Conservation (phyloP, 2,797 vertebrate species). For the Sebastiscus tertius region DNA sequence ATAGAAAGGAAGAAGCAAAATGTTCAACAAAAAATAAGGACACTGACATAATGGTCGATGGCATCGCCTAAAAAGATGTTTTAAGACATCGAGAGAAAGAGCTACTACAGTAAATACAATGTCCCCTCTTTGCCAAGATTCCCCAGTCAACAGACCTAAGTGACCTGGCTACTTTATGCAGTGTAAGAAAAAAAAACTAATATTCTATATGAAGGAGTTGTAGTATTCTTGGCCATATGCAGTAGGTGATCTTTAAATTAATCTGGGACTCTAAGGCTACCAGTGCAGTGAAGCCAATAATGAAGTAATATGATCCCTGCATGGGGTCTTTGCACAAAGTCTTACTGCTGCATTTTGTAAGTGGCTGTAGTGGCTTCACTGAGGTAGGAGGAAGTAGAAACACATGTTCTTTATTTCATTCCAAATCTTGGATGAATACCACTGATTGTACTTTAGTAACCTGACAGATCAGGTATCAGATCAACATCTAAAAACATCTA, state of each 20-base stretch:
- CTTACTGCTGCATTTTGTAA: neutral
- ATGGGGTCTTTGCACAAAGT: neutral
- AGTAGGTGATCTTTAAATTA: slow-evolving; percentile 12
- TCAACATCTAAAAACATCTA: neutral
- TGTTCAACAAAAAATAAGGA: neutral
- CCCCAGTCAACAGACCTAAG: neutral
- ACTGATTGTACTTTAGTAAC: neutral
- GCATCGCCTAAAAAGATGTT: neutral
- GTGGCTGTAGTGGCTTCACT: neutral
- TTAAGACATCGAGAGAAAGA: neutral
- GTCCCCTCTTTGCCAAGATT: neutral
- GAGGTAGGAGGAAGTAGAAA: neutral
- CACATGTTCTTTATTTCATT: neutral
- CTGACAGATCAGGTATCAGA: neutral
- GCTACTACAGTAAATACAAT: neutral
- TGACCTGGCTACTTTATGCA: neutral
- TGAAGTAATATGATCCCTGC: slow-evolving; percentile 1
- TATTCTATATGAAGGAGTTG: neutral
- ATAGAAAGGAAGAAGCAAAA: neutral
- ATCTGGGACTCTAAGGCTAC: slow-evolving; percentile 21
- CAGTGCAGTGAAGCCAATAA: neutral
- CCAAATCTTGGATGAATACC: neutral
- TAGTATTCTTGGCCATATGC: neutral
- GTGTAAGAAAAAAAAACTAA: neutral
- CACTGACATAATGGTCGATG: neutral